Percentiles rank a stretch among this genome's conserved stretches.
phyloP scores from a whole-genome alignment of 1,140 invertebrate genomes.

The Drosophila pruinosa region DNA sequence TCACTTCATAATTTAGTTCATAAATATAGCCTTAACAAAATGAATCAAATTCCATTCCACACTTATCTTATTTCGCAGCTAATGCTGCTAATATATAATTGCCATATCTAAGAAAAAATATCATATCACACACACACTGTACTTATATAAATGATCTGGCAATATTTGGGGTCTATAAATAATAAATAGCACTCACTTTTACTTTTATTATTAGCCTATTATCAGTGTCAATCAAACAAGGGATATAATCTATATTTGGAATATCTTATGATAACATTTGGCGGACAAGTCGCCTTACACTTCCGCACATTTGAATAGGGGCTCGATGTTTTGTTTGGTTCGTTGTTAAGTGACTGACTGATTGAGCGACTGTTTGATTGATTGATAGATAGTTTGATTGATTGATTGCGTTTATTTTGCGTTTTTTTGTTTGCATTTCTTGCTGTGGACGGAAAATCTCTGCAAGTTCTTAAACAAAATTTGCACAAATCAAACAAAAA shows the following conservation, averaged over 20 bases:
- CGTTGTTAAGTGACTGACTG: constrained; percentile 56
- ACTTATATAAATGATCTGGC: not conserved
- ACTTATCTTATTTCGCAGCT: not conserved
- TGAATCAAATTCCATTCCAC: not conserved
- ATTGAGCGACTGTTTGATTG: constrained; percentile 15
- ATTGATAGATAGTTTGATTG: constrained; percentile 46
- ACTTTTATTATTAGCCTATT: constrained; percentile 14
- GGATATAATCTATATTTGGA: constrained; percentile 10
- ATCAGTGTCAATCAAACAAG: constrained; percentile 28
- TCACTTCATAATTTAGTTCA: not conserved
- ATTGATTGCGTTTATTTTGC: constrained; percentile 48
- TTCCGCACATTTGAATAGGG: constrained; percentile 15
- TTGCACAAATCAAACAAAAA: constrained; percentile 45
- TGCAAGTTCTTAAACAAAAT: constrained; percentile 46
- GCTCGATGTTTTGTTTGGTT: constrained; percentile 42
- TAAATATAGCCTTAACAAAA: not conserved
- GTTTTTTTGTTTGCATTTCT: constrained; percentile 34
- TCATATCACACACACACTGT: not conserved
- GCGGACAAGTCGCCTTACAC: constrained; percentile 18
- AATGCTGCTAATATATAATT: constrained; percentile 5
- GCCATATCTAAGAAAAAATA: not conserved
- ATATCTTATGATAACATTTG: constrained; percentile 4
- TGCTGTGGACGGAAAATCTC: constrained; percentile 53
- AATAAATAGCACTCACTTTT: not conserved
- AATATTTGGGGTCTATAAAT: constrained; percentile 22